Percentiles rank a stretch among this genome's conserved stretches.
Conservation (phyloP, 2,797 vertebrate species). For the Coranthus polyacanthus region DNA sequence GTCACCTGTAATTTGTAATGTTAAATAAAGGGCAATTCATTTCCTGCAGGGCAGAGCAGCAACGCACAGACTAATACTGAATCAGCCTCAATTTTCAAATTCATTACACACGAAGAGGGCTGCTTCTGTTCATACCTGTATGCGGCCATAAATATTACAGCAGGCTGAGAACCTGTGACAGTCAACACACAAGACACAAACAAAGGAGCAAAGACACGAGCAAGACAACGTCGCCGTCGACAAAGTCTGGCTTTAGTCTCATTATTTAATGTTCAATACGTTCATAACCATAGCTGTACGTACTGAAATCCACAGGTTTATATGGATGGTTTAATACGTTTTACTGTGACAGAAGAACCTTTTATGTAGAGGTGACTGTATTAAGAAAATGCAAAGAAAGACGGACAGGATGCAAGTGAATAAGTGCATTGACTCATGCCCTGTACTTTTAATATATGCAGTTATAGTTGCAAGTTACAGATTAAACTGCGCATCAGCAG, state of each 20-base stretch:
- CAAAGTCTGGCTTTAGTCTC: slow-evolving; percentile 11
- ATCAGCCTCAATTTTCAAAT: slow-evolving; percentile 73
- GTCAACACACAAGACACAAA: slow-evolving; percentile 9
- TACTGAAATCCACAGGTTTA: slow-evolving; percentile 11
- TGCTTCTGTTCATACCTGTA: slow-evolving; percentile 44
- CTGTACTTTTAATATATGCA: no score
- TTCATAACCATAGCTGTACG: slow-evolving; percentile 11
- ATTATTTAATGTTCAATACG: slow-evolving; percentile 34
- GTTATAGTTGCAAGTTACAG: no score
- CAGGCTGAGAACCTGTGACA: slow-evolving; percentile 39
- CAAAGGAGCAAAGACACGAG: no score
- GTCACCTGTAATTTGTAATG: slow-evolving; percentile 84
- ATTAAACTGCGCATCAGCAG: no score
- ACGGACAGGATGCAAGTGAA: no score
- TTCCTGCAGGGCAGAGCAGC: slow-evolving; percentile 79
- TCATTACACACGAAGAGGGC: slow-evolving; percentile 68
- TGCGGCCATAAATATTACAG: slow-evolving; percentile 51
- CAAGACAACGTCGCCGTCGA: slow-evolving; percentile 21
- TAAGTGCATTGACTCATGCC: no score
- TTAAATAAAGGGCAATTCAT: slow-evolving; percentile 87
- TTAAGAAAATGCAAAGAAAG: neutral
- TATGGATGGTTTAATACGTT: no score
- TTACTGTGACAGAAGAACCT: neutral
- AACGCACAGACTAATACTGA: slow-evolving; percentile 69
- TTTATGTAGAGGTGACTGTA: slow-evolving; percentile 11